Evolutionary conservation across 2,113 vertebrate species (phyloP), one percentile per base, ranked within the genome.

Genomic region (Xiphias gladius): DNA sequence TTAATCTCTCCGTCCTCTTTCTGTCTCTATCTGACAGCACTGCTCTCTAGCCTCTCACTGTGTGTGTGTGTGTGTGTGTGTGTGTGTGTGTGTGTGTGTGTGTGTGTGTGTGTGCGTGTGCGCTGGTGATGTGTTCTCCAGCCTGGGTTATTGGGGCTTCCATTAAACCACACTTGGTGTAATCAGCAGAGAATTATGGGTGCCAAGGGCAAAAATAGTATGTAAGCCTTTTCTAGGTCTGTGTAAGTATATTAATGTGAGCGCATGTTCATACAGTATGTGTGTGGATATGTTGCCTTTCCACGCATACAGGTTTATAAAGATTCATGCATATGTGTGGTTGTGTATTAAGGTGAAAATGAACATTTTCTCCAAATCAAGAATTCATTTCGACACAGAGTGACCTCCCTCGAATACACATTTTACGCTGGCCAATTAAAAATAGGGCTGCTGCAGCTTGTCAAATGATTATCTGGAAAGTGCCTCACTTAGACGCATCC

Each of bases 1-100:
- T 93, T 93, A 95, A 95, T 95, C 94, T 94, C 91, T 93, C 85
- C 66, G 91, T 94, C 90, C 93, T 92, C 88, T 89, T 93, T 93
- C 93, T 91, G 93, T 95, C 94, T 93, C 87, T 43, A 35, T 90
- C 86, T 85, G 90, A 94, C 94, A 94, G 93, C 79, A 50, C 20
- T 13, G 64, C 84, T 87, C 85, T 83, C 66, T 72, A 65, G 86
- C 81, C 76, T 75, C 39, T 77, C 72, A 32, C 20, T 83, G 4
- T 46, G 71, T 54, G 73, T 70, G 68, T 50, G 61, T 55, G 67
- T 52, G 52, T 86, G 69, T 64, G 67, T 52, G 86, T 73, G 84
- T 82, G 83, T 83, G 76, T 77, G 66, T 73, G 66, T 76, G 65
- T 73, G 80, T 71, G 65, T 80, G 74, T 69, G 59, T 63, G 58